Evolutionary conservation across 2,113 vertebrate species (phyloP), one percentile per base, ranked within the genome.

Genomic region (Sarotherodon lohbergeri): DNA sequence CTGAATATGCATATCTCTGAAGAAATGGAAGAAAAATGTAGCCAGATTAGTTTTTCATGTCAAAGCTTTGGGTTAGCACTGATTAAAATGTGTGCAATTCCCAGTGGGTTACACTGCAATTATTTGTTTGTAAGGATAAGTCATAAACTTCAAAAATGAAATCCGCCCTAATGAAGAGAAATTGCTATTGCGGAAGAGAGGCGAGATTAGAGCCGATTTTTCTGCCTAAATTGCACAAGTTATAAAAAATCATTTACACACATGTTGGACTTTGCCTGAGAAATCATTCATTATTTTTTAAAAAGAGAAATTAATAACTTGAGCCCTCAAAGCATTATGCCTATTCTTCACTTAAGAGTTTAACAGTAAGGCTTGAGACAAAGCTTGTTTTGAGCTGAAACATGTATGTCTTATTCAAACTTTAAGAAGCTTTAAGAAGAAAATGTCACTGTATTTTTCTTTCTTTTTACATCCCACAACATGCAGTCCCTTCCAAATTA

Each of bases 121-220:
- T 95, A 95, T 96, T 95, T 95, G 95, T 94, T 94, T 95, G 93
- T 90, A 86, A 92, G 89, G 88, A 92, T 91, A 95, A 96, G 84
- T 81, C 87, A 93, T 93, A 90, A 95, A 96, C 68, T 92, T 93
- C 50, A 94, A 83, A 93, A 93, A 90, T 92, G 79, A 93, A 96
- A 93, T 91, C 61, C 8, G 19, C 68, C 48, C 87, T 95, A 95
- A 96, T 95, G 94, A 96, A 96, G 92, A 94, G 93, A 92, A 94
- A 94, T 86, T 86, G 71, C 82, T 81, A 73, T 63, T 39, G 55
- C 10, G n/a, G 55, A 84, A 83, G 63, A 92, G 86, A 89, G 52
- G 48, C n/a, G 17, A 93, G 92, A 95, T 93, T 88, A 93, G 83
- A 90, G 85, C 9, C 5, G 3, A 81, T 90, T 93, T 90, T 88